Evolutionary conservation across 2,113 vertebrate species (phyloP), one percentile per base, ranked within the genome.

Genomic region (Symphodus melops): DNA sequence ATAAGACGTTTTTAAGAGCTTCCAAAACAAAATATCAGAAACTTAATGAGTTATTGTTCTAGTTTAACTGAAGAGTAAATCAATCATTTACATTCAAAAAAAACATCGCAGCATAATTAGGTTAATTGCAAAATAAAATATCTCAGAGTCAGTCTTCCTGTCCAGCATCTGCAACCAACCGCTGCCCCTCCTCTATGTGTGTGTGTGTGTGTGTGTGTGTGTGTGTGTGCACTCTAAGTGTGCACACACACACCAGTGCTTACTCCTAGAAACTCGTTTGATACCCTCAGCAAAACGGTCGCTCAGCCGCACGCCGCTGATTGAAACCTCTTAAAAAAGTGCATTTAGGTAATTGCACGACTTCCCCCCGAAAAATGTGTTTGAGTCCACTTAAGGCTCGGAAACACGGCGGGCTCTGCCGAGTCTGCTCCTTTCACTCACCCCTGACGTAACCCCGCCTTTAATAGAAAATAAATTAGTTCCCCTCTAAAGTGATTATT

Each of bases 401-500:
- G 76, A 75, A 88, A 87, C 77, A 86, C 86, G 81, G 53, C 0
- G 54, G 68, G 87, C 87, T 63, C 42, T 77, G 88, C 80, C 57
- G 86, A 90, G 66, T 81, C 87, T 59, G 82, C 86, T 85, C 21
- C 72, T 92, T 91, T 90, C 83, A 72, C 85, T 85, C 88, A 68
- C 77, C 82, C 81, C 85, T 85, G 84, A 90, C 81, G 85, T 88
- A 89, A 83, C 79, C 28, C 79, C 16, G 39, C 58, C 83, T 86
- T 80, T 84, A 92, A 92, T 89, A 92, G 88, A 92, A 93, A 91
- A 91, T 89, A 92, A 93, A 92, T 90, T 64, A 92, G 86, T 86
- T 84, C 84, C 82, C 78, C 80, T 33, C 83, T 88, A 86, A 91
- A 91, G 90, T 89, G 91, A 89, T 92, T 89, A 91, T 89, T 89